These are phyloP conservation scores for Stramonita haemastoma DNA, from an alignment of 2,888 invertebrate species.

Conservation along the genomic window DNA sequence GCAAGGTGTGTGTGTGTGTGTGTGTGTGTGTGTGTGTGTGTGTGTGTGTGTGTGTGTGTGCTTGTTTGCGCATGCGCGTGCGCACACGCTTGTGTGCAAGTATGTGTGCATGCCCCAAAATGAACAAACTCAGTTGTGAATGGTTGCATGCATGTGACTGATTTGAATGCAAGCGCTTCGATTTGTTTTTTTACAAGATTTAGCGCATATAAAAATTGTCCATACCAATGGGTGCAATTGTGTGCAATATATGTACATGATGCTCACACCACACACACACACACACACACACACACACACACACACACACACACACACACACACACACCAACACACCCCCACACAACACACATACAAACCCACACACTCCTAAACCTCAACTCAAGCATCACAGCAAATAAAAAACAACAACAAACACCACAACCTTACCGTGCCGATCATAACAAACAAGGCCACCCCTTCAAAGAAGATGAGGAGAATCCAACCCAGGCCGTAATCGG, in stretches of 20 bases:
- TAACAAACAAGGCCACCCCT: conserved; percentile 91
- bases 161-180: too few relatives aligned
- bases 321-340: background rate
- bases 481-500: conserved; percentile 88
- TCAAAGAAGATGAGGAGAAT: conserved; percentile 88
- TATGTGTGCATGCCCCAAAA: background rate
- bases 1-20: too few relatives aligned
- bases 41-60: background rate
- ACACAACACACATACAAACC: background rate
- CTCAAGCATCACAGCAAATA: background rate
- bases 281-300: background rate
- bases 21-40: background rate
- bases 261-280: background rate
- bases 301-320: background rate
- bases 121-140: background rate
- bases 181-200: too few relatives aligned
- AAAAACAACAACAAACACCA: background rate
- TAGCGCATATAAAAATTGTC: too few relatives aligned
- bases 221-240: too few relatives aligned
- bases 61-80: background rate
- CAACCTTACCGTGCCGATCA: conserved; percentile 88
- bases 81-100: background rate
- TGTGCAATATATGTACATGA: too few relatives aligned
- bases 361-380: background rate
- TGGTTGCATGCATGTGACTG: too few relatives aligned